phyloP scores from a whole-genome alignment of 2,797 vertebrate species.

The Spondyliosoma cantharus region DNA sequence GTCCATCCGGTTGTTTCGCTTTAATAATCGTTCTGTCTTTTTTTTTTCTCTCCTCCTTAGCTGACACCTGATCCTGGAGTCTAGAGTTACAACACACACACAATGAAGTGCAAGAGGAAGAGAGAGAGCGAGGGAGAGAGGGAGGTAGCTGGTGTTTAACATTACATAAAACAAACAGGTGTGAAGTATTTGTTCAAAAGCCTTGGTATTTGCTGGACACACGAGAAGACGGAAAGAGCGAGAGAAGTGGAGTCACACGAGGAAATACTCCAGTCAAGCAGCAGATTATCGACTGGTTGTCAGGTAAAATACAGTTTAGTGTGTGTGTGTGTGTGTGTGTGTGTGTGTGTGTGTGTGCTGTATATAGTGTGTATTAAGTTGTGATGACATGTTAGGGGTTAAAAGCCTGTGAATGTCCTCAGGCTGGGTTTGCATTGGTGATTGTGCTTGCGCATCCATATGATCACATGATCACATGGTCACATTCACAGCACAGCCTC shows the following conservation, averaged over 20 bases:
- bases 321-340: neutral
- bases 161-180: slow-evolving; percentile 62
- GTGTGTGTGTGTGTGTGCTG: neutral
- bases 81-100: slow-evolving; percentile 67
- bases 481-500: too few relatives aligned
- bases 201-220: slow-evolving; percentile 38
- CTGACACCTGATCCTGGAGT: slow-evolving; percentile 68
- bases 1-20: slow-evolving; percentile 33
- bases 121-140: slow-evolving; percentile 3
- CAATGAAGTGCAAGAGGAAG: slow-evolving; percentile 30
- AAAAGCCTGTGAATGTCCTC: neutral
- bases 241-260: neutral
- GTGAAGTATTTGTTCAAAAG: slow-evolving; percentile 48
- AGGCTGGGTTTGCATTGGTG: neutral
- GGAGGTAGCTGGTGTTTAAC: slow-evolving; percentile 24
- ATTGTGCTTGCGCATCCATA: neutral
- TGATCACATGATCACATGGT: too few relatives aligned
- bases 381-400: neutral
- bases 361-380: neutral
- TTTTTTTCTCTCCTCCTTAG: slow-evolving; percentile 35
- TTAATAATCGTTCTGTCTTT: slow-evolving; percentile 3
- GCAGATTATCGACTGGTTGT: slow-evolving; percentile 11
- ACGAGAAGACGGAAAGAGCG: neutral
- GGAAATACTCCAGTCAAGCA: slow-evolving; percentile 19
- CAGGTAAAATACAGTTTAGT: slow-evolving; percentile 61